These are phyloP conservation scores for Peromyscus maniculatus DNA, from an alignment of 2,113 vertebrate genomes.

Conservation along the genomic window DNA sequence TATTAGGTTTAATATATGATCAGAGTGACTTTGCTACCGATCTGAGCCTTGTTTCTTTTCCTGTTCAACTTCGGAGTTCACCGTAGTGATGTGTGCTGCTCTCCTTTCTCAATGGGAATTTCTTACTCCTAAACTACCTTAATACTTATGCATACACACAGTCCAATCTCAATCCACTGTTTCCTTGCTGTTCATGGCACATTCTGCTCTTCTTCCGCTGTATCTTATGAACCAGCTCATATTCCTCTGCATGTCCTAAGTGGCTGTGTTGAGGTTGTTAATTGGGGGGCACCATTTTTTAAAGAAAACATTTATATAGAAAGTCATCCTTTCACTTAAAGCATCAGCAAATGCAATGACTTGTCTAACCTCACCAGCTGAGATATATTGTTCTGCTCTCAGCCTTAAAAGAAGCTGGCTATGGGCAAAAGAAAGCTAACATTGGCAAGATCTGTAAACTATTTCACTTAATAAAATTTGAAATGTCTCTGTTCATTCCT, in stretches of 20 bases:
- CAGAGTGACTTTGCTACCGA: neutral
- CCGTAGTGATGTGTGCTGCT: neutral
- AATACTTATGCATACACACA: neutral
- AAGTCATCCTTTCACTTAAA: conserved; percentile 21
- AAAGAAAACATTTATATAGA: neutral
- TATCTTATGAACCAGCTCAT: neutral
- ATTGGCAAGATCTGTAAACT: neutral
- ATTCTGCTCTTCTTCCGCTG: neutral
- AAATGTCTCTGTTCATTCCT: neutral
- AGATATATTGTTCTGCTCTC: neutral
- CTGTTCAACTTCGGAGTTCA: neutral
- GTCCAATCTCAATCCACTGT: too few relatives aligned
- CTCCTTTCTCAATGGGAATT: neutral
- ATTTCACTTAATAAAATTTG: neutral
- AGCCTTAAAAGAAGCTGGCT: neutral
- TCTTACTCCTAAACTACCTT: neutral
- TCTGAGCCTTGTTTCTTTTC: neutral
- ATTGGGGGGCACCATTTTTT: neutral
- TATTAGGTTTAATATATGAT: neutral
- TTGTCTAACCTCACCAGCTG: neutral
- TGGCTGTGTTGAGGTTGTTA: neutral
- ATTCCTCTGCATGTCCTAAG: neutral
- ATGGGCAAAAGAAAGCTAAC: conserved; percentile 16
- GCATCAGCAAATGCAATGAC: neutral
- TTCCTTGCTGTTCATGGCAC: neutral